These are phyloP conservation scores for Acanthosepion lycidas DNA, from an alignment of 2,888 invertebrate species.

Conservation along the genomic window DNA sequence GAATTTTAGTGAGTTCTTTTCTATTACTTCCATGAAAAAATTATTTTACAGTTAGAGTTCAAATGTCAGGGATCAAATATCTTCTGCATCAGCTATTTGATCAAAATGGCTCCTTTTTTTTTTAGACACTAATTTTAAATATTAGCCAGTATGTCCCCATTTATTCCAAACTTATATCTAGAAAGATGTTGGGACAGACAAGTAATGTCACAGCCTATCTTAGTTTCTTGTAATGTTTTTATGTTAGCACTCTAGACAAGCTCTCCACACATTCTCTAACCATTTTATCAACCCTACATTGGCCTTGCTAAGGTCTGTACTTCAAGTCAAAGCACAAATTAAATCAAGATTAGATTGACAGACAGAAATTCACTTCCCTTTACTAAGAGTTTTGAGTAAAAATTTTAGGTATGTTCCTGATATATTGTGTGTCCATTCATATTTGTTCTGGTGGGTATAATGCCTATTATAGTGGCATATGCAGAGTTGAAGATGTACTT, in stretches of 20 bases:
- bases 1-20: neutral
- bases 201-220: neutral
- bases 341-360: neutral
- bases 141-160: neutral
- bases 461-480: neutral
- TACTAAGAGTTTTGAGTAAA: neutral
- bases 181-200: neutral
- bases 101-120: conserved; percentile 25
- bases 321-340: neutral
- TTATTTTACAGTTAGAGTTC: neutral
- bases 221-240: neutral
- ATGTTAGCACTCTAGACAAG: neutral
- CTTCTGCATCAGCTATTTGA: neutral
- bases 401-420: neutral
- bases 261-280: neutral
- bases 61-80: neutral
- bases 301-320: neutral
- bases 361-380: neutral
- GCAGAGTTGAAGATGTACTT: neutral
- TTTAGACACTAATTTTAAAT: neutral
- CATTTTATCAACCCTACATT: neutral
- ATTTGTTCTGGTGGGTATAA: neutral
- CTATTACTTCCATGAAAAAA: neutral
- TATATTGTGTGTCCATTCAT: neutral
- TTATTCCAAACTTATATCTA: neutral